Conservation (phyloP, 2,113 vertebrate genomes). For the Vicugna pacos region DNA sequence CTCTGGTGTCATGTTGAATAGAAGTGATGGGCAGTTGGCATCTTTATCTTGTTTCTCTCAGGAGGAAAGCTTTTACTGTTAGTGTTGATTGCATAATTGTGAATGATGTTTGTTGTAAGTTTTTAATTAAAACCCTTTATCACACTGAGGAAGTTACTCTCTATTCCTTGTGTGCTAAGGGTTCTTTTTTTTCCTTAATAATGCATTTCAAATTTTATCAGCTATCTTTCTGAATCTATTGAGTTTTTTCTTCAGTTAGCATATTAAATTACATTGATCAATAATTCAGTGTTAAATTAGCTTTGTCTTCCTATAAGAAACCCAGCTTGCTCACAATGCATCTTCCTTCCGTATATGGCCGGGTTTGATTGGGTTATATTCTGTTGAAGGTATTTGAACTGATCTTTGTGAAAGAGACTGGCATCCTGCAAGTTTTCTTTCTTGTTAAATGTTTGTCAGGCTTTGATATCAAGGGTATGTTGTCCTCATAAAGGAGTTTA, state of each 20-base stretch:
- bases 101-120: background rate
- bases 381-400: background rate
- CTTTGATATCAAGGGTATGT: background rate
- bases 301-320: background rate
- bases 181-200: background rate
- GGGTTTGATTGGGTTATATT: background rate
- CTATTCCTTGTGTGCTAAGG: background rate
- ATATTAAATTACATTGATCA: background rate
- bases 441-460: background rate
- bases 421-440: background rate
- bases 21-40: background rate
- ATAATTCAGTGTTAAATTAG: background rate
- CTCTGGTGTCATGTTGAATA: conserved; percentile 8
- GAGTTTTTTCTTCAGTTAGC: conserved; percentile 21
- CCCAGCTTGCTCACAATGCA: background rate
- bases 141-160: background rate
- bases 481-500: background rate
- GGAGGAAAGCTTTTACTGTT: background rate
- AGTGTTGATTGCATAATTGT: background rate
- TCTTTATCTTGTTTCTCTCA: conserved; percentile 10
- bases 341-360: background rate
- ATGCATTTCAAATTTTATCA: conserved; percentile 11
- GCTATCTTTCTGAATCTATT: background rate
- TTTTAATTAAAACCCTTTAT: conserved; percentile 41
- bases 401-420: background rate